phyloP scores from a whole-genome alignment of 2,888 invertebrate genomes.

The Pocota personata region DNA sequence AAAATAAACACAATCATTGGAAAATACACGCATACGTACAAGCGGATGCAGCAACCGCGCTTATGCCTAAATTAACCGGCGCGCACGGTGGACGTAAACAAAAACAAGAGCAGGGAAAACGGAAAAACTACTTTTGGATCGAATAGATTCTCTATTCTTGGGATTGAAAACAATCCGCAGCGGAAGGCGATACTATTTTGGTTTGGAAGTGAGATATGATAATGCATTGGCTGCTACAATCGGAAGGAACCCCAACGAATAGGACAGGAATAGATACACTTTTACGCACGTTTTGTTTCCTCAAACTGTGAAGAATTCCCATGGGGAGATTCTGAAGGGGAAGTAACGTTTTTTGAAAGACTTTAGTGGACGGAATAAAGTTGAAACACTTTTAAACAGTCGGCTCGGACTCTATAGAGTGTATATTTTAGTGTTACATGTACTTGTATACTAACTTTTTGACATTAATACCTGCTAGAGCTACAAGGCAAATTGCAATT shows the following conservation, averaged over 20 bases:
- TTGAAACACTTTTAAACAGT: too few relatives aligned
- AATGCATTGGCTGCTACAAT: neutral
- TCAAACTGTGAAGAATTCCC: neutral
- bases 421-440: too few relatives aligned
- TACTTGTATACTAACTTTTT: too few relatives aligned
- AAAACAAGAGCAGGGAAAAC: conserved; percentile 45
- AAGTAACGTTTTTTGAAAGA: neutral
- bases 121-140: conserved; percentile 35
- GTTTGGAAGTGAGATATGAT: conserved; percentile 11
- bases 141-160: conserved; percentile 30
- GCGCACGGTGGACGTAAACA: conserved; percentile 48
- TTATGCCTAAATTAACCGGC: conserved; percentile 26
- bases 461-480: too few relatives aligned
- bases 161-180: conserved; percentile 18
- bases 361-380: neutral
- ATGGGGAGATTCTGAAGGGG: neutral
- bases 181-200: conserved; percentile 51
- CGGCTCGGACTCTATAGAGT: too few relatives aligned
- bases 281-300: conserved; percentile 1
- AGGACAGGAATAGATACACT: conserved; percentile 41
- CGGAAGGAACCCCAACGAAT: conserved; percentile 68
- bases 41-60: conserved; percentile 8
- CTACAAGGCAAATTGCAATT: too few relatives aligned
- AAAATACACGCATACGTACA: conserved; percentile 11
- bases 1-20: conserved; percentile 62